Evolutionary conservation across 2,888 invertebrate genomes (phyloP), one percentile per base, ranked within the genome.

Genomic region (Saturnia japonica): DNA sequence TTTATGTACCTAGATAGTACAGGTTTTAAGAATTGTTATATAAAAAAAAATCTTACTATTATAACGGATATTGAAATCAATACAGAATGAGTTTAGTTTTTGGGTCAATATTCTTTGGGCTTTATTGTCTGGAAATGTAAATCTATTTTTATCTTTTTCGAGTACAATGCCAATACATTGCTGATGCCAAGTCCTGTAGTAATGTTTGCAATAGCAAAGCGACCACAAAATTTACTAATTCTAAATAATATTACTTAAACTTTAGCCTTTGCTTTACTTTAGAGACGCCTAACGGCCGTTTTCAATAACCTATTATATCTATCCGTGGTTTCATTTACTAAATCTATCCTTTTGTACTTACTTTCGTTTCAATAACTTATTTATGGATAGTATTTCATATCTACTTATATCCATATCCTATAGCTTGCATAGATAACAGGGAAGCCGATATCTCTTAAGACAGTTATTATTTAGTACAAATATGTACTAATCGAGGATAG

Each of bases 1-100:
- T 79, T 75, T 76, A 70, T 67, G 69, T 72, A 19, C 64, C 34
- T 64, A 64, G 64, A 40, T 40, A 40, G 40, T 40, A 19, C 40
- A 19, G 34, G n/a, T 64, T 40, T 34, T 64, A 64, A 64, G 8
- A 9, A 40, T 19, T 34, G 40, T 8, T n/a, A 7, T 62, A 28
- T 62, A 60, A 60, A 64, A 40, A 64, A 16, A 1, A 19, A 40
- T 40, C 16, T 64, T n/a, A 64, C n/a, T 40, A n/a, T 12, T 40
- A 40, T n/a, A 9, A 34, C 40, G 40, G 11, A 11, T 40, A 19
- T 64, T 34, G 40, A 40, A 64, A 9, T 64, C n/a, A n/a, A 64
- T 64, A 40, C n/a, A 40, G n/a, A 19, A 4, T 22, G 0, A 25
- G 25, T 57, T 57, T 9, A 40, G n/a, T 64, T 34, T 40, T 64